Evolutionary conservation across 2,797 vertebrate genomes (phyloP), one percentile per base, ranked within the genome.

Genomic region (Cynopterus sphinx): DNA sequence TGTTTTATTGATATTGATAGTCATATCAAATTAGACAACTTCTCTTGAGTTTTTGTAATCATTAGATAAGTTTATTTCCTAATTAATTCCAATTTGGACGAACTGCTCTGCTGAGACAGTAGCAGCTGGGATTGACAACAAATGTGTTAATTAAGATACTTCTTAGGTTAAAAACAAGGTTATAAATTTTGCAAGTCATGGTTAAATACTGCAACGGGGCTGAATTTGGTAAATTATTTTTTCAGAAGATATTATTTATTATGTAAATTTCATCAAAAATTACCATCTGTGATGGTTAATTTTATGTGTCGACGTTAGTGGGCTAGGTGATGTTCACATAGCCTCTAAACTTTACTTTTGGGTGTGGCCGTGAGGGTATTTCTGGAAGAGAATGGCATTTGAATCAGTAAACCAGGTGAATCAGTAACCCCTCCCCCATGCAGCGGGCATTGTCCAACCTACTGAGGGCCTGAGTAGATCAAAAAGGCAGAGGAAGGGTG

Each of bases 1-100:
- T 92, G 17, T 87, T 95, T 93, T 73, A 41, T 73, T 88, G 77
- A 77, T 73, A 36, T 68, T 86, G 77, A 81, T 93, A 92, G 61
- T 65, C 33, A 9, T 81, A 39, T 68, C 92, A 91, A 90, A 95
- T 87, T 59, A 90, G 57, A 71, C 57, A 67, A 77, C 79, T 93
- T 90, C 78, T 90, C 28, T 51, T 46, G 46, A 87, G 28, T 59
- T 6, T 41, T 33, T 91, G 43, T 46, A 68, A 91, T 91, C 67
- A 12, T 90, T 90, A 67, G 61, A 36, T 53, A 9, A 28, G 49
- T 49, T 28, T 91, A 19, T 55, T 92, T 70, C 49, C 75, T 93
- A 86, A 86, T 84, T 88, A 78, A 94, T 73, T 90, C 19, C 39
- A 24, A 39, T 82, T 78, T 96, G 57, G 79, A 96, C 71, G 70